A percentile compares a stretch with the other conserved stretches of the same genome.
phyloP scores from a whole-genome alignment of 2,797 vertebrate species.

The Cyprinodon diabolis region DNA sequence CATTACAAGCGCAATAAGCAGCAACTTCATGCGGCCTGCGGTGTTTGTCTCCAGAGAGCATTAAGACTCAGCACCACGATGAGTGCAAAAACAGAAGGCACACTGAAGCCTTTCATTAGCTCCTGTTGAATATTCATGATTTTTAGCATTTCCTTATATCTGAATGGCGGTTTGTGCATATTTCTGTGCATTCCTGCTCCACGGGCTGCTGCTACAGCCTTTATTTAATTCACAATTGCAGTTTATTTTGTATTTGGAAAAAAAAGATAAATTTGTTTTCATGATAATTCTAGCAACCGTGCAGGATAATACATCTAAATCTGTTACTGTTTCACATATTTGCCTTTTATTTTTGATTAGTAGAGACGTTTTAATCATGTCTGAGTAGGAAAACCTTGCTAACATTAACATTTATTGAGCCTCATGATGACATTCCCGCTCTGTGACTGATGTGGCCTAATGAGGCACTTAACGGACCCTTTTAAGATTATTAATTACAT shows the following conservation, averaged over 20 bases:
- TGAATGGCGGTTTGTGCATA: background rate
- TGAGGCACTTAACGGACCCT: conserved; percentile 4
- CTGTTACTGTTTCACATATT: background rate
- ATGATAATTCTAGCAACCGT: too few relatives aligned
- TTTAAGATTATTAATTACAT: conserved; percentile 14
- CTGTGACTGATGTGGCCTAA: conserved; percentile 5
- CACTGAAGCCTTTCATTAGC: conserved; percentile 25
- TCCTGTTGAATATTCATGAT: conserved; percentile 17
- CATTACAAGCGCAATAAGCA: conserved; percentile 15
- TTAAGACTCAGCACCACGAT: background rate
- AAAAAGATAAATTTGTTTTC: too few relatives aligned
- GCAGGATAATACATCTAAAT: background rate
- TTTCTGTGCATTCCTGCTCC: background rate
- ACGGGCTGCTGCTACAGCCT: conserved; percentile 14
- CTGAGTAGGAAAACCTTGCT: background rate
- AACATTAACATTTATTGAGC: background rate
- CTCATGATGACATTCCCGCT: background rate
- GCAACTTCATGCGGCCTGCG: background rate
- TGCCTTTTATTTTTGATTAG: background rate
- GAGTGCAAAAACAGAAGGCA: conserved; percentile 5
- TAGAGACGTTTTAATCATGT: background rate
- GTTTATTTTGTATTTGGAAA: too few relatives aligned
- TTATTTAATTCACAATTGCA: conserved; percentile 42
- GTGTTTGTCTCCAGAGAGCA: conserved; percentile 11
- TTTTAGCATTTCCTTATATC: conserved; percentile 16